Evolutionary conservation across 2,113 vertebrate genomes (phyloP), one percentile per base, ranked within the genome.

Genomic region (Phocoena phocoena): DNA sequence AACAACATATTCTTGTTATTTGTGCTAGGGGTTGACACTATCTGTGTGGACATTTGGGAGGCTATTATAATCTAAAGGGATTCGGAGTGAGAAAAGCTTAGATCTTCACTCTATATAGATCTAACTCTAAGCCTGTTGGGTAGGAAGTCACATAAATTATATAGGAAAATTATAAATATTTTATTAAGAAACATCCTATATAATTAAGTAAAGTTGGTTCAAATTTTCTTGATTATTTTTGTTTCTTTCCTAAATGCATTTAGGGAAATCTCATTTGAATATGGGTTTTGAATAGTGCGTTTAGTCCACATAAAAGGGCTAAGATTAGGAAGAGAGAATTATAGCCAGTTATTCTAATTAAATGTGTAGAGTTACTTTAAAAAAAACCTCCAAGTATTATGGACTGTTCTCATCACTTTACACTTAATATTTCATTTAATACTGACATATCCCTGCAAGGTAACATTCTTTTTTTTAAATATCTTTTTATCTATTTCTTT

Each of bases 191-290:
- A 55, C 90, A 86, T 17, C 14, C 28, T 76, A 79, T 14, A 79
- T 84, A 97, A 65, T 60, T 85, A 96, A 81, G 53, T 71, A 26
- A 94, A 90, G 20, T 15, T 84, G 33, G 28, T 65, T 93, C 65
- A 47, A 47, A 73, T 18, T 50, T 79, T 80, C 36, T 53, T 74
- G 28, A 36, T 70, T 96, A 15, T 70, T 95, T 95, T 85, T 13
- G 31, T 74, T 80, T 65, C 20, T 90, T 86, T 82, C 31, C 77
- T 87, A 95, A 90, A 88, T 79, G 3, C 14, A 85, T 55, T 88
- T 88, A 71, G 26, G 26, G 50, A 93, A 95, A 60, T 21, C 8
- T 91, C 41, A 62, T 28, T 95, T 92, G 47, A 89, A 88, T 4
- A 23, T 62, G 14, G 4, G 12, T 18, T 96, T 96, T 91, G 21